A percentile compares a stretch with the other conserved stretches of the same genome.
phyloP scores from a whole-genome alignment of 53 echinoderm and acorn worm species.

The Patiria pectinifera region DNA sequence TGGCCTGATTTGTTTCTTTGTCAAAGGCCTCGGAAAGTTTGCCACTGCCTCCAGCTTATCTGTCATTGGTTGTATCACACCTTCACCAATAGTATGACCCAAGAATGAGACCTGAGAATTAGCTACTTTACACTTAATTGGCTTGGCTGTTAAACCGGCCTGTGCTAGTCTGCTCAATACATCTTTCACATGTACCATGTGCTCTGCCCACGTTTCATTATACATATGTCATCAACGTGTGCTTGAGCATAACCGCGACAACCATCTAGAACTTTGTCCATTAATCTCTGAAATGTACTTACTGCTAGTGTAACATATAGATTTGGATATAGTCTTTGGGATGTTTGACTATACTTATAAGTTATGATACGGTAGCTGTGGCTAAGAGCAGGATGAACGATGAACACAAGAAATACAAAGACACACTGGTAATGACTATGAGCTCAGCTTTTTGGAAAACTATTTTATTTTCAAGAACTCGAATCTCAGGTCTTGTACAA shows the following conservation, averaged over 20 bases:
- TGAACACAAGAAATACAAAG: too few relatives aligned
- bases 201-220: background rate
- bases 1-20: constrained; percentile 70
- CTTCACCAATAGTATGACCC: constrained; percentile 72
- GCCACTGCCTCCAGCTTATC: constrained; percentile 68
- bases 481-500: too few relatives aligned
- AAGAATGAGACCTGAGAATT: constrained; percentile 49
- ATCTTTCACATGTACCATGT: constrained; percentile 37
- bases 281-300: constrained; percentile 77
- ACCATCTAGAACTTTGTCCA: constrained; percentile 68
- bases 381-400: too few relatives aligned
- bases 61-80: constrained; percentile 55
- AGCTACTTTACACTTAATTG: constrained; percentile 66
- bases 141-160: constrained; percentile 67
- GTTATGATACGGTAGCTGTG: too few relatives aligned
- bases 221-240: constrained; percentile 75
- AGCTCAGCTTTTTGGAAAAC: too few relatives aligned
- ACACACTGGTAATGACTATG: too few relatives aligned
- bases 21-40: constrained; percentile 62
- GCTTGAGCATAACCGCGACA: constrained; percentile 53
- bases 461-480: too few relatives aligned
- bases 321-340: too few relatives aligned
- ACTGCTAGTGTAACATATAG: too few relatives aligned
- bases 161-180: constrained; percentile 53
- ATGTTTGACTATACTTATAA: too few relatives aligned